Evolutionary conservation across 2,113 vertebrate species (phyloP).

Genomic region (Origma solitaria): DNA sequence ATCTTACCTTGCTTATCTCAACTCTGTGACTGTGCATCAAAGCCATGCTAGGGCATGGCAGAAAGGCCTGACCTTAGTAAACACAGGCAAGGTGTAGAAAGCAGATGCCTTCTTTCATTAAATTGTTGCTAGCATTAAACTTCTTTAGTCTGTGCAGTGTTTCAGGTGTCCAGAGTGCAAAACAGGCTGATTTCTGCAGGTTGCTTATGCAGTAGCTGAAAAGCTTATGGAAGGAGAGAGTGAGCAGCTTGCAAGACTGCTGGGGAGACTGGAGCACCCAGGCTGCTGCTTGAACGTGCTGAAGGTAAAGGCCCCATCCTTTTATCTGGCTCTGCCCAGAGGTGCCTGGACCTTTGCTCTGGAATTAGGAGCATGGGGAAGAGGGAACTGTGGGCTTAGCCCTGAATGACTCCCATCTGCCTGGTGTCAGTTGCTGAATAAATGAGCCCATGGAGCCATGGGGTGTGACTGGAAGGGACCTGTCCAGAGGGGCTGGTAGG

Average conservation of each 20-base stretch:
- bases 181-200: conserved; percentile 41
- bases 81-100: accelerated
- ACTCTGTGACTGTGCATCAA: neutral
- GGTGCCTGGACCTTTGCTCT: neutral
- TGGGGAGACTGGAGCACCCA: conserved; percentile 50
- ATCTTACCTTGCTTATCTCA: neutral
- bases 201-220: conserved; percentile 55
- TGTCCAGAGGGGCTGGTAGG: neutral
- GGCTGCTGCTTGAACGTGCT: conserved; percentile 53
- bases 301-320: conserved; percentile 60
- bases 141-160: neutral
- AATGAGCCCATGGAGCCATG: neutral
- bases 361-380: neutral
- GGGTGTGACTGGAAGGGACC: neutral
- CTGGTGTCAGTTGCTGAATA: neutral
- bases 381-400: neutral
- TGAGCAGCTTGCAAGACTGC: conserved; percentile 41
- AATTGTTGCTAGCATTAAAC: neutral
- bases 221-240: conserved; percentile 47
- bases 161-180: neutral
- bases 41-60: neutral
- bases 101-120: neutral
- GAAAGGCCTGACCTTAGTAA: neutral
- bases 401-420: neutral
- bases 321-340: neutral